Conservation (phyloP, 2,797 vertebrate species). For the Chelmon rostratus region DNA sequence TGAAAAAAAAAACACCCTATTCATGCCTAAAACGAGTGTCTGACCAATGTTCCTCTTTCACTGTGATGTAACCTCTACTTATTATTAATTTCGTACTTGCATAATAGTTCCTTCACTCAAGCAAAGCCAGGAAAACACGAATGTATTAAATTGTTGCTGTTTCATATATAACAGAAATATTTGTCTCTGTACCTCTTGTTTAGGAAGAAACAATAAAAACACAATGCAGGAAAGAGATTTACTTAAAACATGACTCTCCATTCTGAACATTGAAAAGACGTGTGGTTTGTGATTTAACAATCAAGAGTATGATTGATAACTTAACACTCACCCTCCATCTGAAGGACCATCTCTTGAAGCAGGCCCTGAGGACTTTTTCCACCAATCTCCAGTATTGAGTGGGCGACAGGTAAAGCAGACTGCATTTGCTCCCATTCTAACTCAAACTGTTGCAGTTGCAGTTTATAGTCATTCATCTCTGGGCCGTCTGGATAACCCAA, state of each 20-base stretch:
- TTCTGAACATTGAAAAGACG: neutral
- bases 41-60: neutral
- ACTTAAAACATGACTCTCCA: neutral
- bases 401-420: conserved; percentile 59
- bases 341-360: conserved; percentile 83
- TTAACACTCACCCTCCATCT: conserved; percentile 90
- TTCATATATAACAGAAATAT: neutral
- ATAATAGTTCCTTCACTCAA: neutral
- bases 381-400: conserved; percentile 84
- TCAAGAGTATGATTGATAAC: neutral
- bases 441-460: conserved; percentile 79
- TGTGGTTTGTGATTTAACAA: neutral
- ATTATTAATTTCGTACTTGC: neutral
- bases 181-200: neutral
- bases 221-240: neutral
- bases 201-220: conserved; percentile 1
- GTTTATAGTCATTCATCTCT: conserved; percentile 87
- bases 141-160: neutral
- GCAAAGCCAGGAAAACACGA: neutral
- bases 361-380: conserved; percentile 86
- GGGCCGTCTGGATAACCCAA: conserved; percentile 86
- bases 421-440: conserved; percentile 84
- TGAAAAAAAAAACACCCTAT: too few species aligned
- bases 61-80: neutral
- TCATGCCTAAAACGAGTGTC: neutral